phyloP scores from a whole-genome alignment of 2,888 invertebrate species.

The Drosophila dives region DNA sequence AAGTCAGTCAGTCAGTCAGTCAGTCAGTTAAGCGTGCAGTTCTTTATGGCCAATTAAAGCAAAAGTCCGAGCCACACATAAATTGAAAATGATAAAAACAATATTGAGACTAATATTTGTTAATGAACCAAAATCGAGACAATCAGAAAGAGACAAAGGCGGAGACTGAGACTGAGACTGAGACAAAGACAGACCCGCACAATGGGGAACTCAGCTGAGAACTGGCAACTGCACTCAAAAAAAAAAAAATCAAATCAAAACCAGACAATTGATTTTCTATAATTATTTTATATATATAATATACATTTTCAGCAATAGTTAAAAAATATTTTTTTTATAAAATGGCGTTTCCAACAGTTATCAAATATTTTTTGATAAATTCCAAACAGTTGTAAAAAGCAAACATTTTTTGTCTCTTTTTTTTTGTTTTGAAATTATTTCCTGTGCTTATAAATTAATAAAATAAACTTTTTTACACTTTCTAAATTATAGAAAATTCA shows the following conservation, averaged over 20 bases:
- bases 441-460: neutral
- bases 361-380: neutral
- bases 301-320: neutral
- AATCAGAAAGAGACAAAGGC: constrained; percentile 1
- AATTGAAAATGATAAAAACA: constrained; percentile 78
- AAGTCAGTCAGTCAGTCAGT: neutral
- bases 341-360: neutral
- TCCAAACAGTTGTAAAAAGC: neutral
- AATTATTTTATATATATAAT: neutral
- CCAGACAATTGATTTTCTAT: too few species aligned
- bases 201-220: constrained; percentile 23
- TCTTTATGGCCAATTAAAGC: constrained; percentile 64
- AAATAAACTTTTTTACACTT: too few species aligned
- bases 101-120: constrained; percentile 72
- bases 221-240: constrained; percentile 1
- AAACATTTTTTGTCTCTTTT: neutral
- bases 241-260: neutral
- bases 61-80: constrained; percentile 41
- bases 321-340: neutral
- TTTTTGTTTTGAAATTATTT: neutral
- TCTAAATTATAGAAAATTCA: neutral
- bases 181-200: constrained; percentile 41
- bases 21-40: constrained; percentile 25
- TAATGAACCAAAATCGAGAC: constrained; percentile 58
- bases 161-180: neutral